These are phyloP conservation scores for Enteromius thamalakanensis DNA, from an alignment of 2,797 vertebrate genomes.

Conservation along the genomic window DNA sequence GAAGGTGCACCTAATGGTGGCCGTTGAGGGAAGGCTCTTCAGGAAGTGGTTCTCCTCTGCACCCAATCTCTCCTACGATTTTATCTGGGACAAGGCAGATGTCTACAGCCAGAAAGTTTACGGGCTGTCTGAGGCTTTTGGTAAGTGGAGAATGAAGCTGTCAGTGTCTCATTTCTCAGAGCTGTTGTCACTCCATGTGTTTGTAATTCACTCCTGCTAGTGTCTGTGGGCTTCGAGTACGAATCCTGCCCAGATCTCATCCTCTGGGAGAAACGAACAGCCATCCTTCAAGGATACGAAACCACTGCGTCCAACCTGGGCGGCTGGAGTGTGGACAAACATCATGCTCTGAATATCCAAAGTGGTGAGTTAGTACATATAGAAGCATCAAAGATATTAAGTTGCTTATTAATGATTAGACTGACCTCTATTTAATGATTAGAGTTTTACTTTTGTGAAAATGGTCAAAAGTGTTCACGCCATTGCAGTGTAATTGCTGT, in stretches of 20 bases:
- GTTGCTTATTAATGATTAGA: neutral
- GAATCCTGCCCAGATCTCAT: slow-evolving; percentile 97
- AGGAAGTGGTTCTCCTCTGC: slow-evolving; percentile 95
- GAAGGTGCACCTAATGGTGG: slow-evolving; percentile 98
- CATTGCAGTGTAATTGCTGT: neutral
- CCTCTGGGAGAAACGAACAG: slow-evolving; percentile 97
- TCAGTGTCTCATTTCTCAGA: neutral
- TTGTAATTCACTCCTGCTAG: slow-evolving; percentile 66
- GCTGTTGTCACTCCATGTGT: neutral
- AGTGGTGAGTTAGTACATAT: slow-evolving; percentile 82
- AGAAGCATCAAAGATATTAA: neutral
- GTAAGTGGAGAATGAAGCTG: slow-evolving; percentile 73
- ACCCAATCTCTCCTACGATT: slow-evolving; percentile 91
- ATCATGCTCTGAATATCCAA: slow-evolving; percentile 96
- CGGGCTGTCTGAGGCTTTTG: slow-evolving; percentile 92
- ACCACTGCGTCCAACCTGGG: slow-evolving; percentile 93
- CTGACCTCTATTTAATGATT: too few species aligned
- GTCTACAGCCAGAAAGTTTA: slow-evolving; percentile 99
- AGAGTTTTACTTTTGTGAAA: neutral
- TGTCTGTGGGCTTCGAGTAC: slow-evolving; percentile 98
- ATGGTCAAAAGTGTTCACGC: neutral
- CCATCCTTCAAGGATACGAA: slow-evolving; percentile 94
- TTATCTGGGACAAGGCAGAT: slow-evolving; percentile 97
- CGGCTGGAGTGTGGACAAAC: slow-evolving; percentile 94
- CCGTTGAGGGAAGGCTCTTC: slow-evolving; percentile 96